Evolutionary conservation across 2,888 invertebrate genomes (phyloP), one percentile per base, ranked within the genome.

Genomic region (Carpatolechia fugitivella): DNA sequence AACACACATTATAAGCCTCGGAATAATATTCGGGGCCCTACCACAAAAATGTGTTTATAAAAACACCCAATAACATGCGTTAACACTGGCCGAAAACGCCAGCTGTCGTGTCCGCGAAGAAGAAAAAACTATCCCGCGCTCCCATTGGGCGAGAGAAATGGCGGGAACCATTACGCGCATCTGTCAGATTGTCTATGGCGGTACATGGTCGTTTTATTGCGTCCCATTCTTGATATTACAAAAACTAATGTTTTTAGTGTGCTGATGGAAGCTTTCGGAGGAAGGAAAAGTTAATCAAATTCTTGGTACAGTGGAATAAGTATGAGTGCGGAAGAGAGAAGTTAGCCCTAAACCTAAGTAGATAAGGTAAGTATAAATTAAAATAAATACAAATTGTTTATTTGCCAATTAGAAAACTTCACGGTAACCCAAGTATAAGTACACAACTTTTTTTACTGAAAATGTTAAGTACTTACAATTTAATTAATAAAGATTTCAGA

Each of bases 41-140:
- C 68, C 72, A 67, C 74, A 72, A 64, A 24, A 61, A 56, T 68
- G 65, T 77, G 70, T 74, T 80, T 76, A 79, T 76, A 84, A 82
- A 83, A 85, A 82, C 78, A 76, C 72, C 82, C 83, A 83, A 84
- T 84, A 85, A 85, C 79, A 76, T 74, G 79, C 78, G 76, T 76
- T 83, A 79, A 81, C 81, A 69, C 67, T 69, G 76, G 74, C 74
- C 68, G 80, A 77, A 77, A 68, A 71, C 66, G 57, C 62, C 85
- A 85, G 85, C 82, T 85, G 85, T 68, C 58, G 47, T 38, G 58
- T 35, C 13, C 57, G 55, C 68, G 68, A 68, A 66, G 50, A 75
- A 71, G 74, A 77, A 84, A 82, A 84, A 83, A 78, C 70, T 68
- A 74, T 69, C 66, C 60, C 61, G 65, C 56, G 63, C 67, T 72